Conservation (phyloP, 2,113 vertebrate species). For the Oncorhynchus gorbuscha region DNA sequence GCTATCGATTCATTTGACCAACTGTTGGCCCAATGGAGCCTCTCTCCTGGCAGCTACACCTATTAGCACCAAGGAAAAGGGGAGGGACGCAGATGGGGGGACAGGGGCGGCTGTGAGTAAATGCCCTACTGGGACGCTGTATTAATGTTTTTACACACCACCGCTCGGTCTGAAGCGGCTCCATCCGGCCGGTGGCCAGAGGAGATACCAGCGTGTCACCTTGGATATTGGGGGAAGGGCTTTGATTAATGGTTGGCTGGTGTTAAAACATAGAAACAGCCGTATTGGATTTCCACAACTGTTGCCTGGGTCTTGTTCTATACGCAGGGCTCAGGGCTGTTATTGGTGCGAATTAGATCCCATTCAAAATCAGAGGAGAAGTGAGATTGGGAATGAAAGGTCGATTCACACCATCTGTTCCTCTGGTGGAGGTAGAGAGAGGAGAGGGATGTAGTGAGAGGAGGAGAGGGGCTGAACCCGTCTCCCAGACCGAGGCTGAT, state of each 20-base stretch:
- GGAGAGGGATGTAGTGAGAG: not conserved
- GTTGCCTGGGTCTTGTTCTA: not conserved
- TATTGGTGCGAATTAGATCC: slow-evolving; percentile 41
- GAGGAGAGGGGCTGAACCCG: not conserved
- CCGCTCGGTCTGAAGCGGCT: not conserved
- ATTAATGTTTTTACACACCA: not conserved
- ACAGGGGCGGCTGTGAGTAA: not conserved
- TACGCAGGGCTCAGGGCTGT: not conserved
- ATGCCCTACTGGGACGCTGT: not conserved
- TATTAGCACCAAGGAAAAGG: not conserved
- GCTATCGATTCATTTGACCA: not conserved
- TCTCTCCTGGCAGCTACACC: not conserved
- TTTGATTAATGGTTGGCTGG: slow-evolving; percentile 42
- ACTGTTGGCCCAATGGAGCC: not conserved
- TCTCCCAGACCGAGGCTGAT: not conserved
- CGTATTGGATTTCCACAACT: slow-evolving; percentile 32
- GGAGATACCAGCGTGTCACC: slow-evolving; percentile 36
- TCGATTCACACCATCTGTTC: slow-evolving; percentile 27
- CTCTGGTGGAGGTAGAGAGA: not conserved
- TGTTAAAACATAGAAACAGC: slow-evolving; percentile 31
- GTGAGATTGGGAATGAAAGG: slow-evolving; percentile 30
- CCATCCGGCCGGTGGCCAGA: slow-evolving; percentile 15
- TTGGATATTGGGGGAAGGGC: slow-evolving; percentile 28
- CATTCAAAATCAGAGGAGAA: slow-evolving; percentile 28
- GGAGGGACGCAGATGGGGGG: not conserved